Evolutionary conservation across 2,113 vertebrate species (phyloP).

Genomic region (Podarcis muralis): DNA sequence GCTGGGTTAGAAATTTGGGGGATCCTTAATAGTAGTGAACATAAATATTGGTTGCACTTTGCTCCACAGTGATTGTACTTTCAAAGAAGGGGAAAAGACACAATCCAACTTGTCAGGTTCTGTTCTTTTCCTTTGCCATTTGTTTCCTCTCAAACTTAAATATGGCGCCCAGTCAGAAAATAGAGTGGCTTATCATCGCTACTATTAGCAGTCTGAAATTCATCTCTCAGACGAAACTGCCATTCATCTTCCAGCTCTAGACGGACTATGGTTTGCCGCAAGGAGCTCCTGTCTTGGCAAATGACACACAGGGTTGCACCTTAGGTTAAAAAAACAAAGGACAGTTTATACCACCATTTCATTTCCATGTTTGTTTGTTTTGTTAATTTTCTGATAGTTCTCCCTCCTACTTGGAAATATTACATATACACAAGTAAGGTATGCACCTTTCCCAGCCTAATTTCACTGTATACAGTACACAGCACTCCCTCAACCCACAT

Average conservation of each 20-base stretch:
- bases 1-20: conserved; percentile 27
- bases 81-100: conserved; percentile 39
- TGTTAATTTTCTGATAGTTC: neutral
- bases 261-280: conserved; percentile 94
- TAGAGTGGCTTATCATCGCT: conserved; percentile 94
- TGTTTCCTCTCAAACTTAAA: conserved; percentile 73
- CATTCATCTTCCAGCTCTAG: conserved; percentile 96
- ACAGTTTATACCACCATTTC: neutral
- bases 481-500: too few species aligned
- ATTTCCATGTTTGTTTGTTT: neutral
- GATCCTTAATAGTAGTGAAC: conserved; percentile 67
- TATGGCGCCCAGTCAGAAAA: conserved; percentile 94
- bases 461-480: neutral
- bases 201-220: conserved; percentile 98
- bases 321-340: conserved; percentile 56
- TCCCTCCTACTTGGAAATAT: neutral
- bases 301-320: conserved; percentile 98
- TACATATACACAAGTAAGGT: neutral
- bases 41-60: conserved; percentile 78
- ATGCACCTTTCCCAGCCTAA: too few species aligned
- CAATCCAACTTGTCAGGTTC: conserved; percentile 21
- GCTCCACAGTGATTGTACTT: conserved; percentile 84
- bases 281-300: conserved; percentile 94
- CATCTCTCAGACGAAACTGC: conserved; percentile 97
- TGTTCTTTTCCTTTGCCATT: conserved; percentile 17